Percentiles rank a stretch among this genome's conserved stretches.
Conservation (phyloP, 1,140 invertebrate species). For the Aphelinus certus region DNA sequence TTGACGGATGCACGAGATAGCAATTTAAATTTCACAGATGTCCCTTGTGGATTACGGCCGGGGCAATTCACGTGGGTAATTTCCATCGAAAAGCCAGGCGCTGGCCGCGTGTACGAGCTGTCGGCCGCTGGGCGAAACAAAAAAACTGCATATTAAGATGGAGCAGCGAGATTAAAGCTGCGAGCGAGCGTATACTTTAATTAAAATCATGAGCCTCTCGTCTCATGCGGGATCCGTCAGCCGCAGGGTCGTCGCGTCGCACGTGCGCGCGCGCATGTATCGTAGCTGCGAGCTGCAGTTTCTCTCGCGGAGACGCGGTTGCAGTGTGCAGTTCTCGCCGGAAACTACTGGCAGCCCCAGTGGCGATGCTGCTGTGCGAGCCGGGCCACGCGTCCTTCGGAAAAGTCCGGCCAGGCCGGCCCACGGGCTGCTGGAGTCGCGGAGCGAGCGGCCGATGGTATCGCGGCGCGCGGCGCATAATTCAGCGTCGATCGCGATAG, state of each 20-base stretch:
- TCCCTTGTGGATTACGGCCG: no score
- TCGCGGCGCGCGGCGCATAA: neutral
- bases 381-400: neutral
- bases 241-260: neutral
- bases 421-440: neutral
- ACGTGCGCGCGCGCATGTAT: neutral
- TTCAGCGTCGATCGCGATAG: constrained; percentile 36
- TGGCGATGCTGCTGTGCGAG: no score
- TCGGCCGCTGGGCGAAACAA: no score
- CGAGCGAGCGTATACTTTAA: neutral
- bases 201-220: constrained; percentile 5
- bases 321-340: constrained; percentile 4
- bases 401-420: neutral
- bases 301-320: no score
- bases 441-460: constrained; percentile 2
- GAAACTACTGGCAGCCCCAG: neutral
- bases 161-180: neutral
- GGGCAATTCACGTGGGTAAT: no score
- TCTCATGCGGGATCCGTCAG: neutral
- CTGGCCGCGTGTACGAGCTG: no score
- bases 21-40: no score
- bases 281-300: neutral
- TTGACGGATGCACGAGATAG: no score
- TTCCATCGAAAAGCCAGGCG: no score
- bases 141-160: constrained; percentile 27